A percentile compares a stretch with the other conserved stretches of the same genome.
These are phyloP conservation scores for Pangasianodon hypophthalmus DNA, from an alignment of 2,113 vertebrate species.

Conservation along the genomic window DNA sequence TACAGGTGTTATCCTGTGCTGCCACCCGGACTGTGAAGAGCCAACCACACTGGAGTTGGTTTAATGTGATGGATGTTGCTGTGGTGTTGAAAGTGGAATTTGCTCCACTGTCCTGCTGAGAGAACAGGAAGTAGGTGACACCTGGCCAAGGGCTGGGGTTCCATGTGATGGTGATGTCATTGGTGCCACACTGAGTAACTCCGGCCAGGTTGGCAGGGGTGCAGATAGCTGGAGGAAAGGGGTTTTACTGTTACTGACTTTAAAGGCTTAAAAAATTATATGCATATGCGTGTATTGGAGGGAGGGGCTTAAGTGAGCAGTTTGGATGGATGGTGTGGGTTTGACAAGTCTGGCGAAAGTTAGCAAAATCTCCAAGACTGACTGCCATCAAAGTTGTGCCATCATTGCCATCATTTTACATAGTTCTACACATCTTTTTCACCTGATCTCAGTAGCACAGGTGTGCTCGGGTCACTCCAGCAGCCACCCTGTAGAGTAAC, in stretches of 20 bases:
- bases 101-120: conserved; percentile 31
- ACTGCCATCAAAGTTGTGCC: background rate
- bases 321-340: background rate
- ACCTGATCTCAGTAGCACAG: conserved; percentile 68
- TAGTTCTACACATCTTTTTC: background rate
- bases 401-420: background rate
- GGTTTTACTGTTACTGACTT: background rate
- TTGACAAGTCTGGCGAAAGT: background rate
- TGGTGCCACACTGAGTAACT: conserved; percentile 62
- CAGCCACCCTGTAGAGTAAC: conserved; percentile 68
- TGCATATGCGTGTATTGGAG: background rate
- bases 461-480: conserved; percentile 63
- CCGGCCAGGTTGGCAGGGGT: conserved; percentile 62
- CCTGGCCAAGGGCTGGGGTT: conserved; percentile 53
- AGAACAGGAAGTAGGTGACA: conserved; percentile 61
- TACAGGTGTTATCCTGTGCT: conserved; percentile 63
- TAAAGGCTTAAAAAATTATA: background rate
- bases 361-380: background rate
- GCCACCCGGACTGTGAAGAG: conserved; percentile 51
- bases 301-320: background rate
- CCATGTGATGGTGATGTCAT: conserved; percentile 70
- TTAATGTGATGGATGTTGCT: conserved; percentile 54
- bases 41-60: conserved; percentile 63
- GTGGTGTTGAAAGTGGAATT: conserved; percentile 49
- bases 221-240: conserved; percentile 66